Conservation (phyloP, 1,140 invertebrate genomes). For the Chymomyza costata region DNA sequence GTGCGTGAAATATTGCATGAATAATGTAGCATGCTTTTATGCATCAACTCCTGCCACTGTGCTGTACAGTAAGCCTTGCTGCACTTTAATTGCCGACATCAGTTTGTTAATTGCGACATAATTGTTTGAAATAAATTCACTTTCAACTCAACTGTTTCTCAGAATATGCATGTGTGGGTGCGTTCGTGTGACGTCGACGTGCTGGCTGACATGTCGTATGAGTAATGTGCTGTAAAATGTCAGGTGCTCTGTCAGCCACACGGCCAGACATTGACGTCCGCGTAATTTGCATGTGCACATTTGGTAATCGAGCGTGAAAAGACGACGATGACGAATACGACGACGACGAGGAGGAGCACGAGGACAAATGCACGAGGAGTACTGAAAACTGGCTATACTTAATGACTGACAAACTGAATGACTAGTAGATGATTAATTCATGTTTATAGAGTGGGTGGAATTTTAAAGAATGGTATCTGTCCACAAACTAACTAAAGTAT, state of each 20-base stretch:
- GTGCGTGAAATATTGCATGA: constrained; percentile 54
- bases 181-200: constrained; percentile 26
- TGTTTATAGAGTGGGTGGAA: too few species aligned
- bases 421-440: too few species aligned
- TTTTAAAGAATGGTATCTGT: too few species aligned
- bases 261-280: neutral
- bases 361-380: neutral
- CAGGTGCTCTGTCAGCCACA: neutral
- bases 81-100: constrained; percentile 64
- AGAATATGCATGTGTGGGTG: constrained; percentile 16
- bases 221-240: constrained; percentile 43
- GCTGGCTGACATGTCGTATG: constrained; percentile 57
- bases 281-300: constrained; percentile 46
- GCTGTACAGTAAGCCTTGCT: neutral
- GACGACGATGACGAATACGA: neutral
- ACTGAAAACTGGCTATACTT: too few species aligned
- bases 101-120: constrained; percentile 71
- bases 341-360: neutral
- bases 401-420: too few species aligned
- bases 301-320: constrained; percentile 38
- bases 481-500: too few species aligned
- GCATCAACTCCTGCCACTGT: constrained; percentile 29
- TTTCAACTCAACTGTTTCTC: constrained; percentile 26
- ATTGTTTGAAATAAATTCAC: constrained; percentile 73
- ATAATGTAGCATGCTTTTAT: constrained; percentile 45